Percentiles rank a stretch among this genome's conserved stretches.
Conservation (phyloP, 1,140 invertebrate genomes). For the Leguminivora glycinivorella region DNA sequence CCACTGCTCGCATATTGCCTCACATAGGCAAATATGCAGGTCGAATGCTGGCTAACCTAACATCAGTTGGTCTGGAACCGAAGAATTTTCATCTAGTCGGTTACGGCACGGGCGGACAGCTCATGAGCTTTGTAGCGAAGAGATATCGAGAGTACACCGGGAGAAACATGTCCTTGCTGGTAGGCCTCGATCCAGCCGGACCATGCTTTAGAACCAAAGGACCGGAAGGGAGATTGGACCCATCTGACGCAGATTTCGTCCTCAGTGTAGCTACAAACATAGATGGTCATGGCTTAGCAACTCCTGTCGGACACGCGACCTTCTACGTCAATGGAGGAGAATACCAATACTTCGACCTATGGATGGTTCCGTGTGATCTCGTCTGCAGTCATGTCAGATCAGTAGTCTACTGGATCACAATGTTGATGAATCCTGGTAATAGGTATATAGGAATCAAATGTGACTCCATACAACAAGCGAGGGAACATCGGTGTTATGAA, state of each 20-base stretch:
- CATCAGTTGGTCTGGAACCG: constrained; percentile 49
- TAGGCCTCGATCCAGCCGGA: constrained; percentile 62
- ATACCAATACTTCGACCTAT: constrained; percentile 80
- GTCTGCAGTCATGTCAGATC: constrained; percentile 58
- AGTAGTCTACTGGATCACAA: constrained; percentile 50
- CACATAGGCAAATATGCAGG: constrained; percentile 52
- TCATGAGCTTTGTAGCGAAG: constrained; percentile 59
- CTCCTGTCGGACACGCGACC: constrained; percentile 81
- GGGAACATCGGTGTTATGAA: constrained; percentile 52
- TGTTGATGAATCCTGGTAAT: constrained; percentile 46
- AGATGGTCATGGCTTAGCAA: constrained; percentile 82
- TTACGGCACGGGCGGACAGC: constrained; percentile 61
- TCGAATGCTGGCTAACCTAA: constrained; percentile 53
- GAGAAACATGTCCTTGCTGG: constrained; percentile 56
- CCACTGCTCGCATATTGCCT: constrained; percentile 48
- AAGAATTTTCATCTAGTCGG: constrained; percentile 58
- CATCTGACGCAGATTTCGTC: constrained; percentile 63
- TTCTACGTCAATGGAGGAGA: constrained; percentile 87
- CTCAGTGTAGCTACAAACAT: constrained; percentile 85
- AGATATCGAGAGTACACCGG: constrained; percentile 56
- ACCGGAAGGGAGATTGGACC: constrained; percentile 57
- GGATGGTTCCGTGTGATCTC: constrained; percentile 50
- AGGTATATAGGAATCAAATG: constrained; percentile 60
- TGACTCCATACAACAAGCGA: constrained; percentile 60
- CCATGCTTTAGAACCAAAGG: constrained; percentile 63